Conservation (phyloP, 2,888 invertebrate species). For the Quadroppia sp. region DNA sequence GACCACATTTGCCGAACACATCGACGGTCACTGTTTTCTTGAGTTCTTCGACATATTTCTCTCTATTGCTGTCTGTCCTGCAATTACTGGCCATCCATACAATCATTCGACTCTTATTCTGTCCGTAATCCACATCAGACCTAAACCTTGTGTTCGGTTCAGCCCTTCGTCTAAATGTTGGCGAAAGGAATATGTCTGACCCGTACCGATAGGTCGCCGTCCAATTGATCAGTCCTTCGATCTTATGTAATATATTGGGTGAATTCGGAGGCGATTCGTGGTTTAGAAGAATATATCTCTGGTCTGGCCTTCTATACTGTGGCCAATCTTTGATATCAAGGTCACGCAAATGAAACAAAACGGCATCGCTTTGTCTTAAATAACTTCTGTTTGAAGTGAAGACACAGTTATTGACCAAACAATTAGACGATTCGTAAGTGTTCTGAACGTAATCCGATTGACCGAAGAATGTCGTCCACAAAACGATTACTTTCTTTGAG, state of each 20-base stretch:
- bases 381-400: slow-evolving; percentile 45
- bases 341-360: slow-evolving; percentile 47
- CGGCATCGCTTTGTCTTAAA: slow-evolving; percentile 45
- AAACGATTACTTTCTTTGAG: slow-evolving; percentile 41
- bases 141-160: slow-evolving; percentile 41
- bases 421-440: slow-evolving; percentile 30
- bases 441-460: slow-evolving; percentile 44
- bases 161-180: slow-evolving; percentile 32
- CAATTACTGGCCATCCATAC: slow-evolving; percentile 56
- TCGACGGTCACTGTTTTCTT: slow-evolving; percentile 52
- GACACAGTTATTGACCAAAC: slow-evolving; percentile 44
- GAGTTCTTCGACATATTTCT: slow-evolving; percentile 52
- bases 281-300: slow-evolving; percentile 46
- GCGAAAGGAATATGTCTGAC: slow-evolving; percentile 46
- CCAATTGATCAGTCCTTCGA: slow-evolving; percentile 47
- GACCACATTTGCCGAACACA: slow-evolving; percentile 53
- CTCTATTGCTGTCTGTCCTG: slow-evolving; percentile 52
- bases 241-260: slow-evolving; percentile 41
- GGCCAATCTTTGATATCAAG: slow-evolving; percentile 46
- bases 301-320: slow-evolving; percentile 27
- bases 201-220: slow-evolving; percentile 48
- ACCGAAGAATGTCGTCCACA: slow-evolving; percentile 48
- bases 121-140: slow-evolving; percentile 50
- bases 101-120: slow-evolving; percentile 53
- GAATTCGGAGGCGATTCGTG: slow-evolving; percentile 48